Base-by-base conservation (phyloP, 2,797 vertebrate species). In the Galagoides demidoff region DNA sequence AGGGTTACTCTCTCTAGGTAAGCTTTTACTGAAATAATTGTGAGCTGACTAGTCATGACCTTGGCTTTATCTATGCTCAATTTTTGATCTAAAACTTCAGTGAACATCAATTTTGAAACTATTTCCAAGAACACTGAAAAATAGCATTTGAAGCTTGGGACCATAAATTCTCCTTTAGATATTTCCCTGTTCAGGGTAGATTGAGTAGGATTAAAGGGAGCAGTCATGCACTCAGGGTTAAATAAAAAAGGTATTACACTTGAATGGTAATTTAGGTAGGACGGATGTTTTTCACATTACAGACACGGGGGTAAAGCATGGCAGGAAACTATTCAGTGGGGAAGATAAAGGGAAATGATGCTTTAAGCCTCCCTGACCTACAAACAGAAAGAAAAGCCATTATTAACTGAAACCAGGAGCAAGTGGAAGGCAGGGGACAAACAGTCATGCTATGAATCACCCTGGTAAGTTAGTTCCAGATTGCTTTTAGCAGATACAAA, bases 11-110 rank as follows among this genome's bases (percentile, higher is more conserved):
- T 94, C 92, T 85, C 45, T 66, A 66, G 89, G 82, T 95, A 83
- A 63, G 87, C 94, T 95, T 97, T 97, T 81, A 96, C 34, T 88
- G 88, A 96, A 97, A 97, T 97, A 83, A 97, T 96, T 97, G 73
- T 95, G 76, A 84, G 70, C 96, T 93, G 92, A 63, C 61, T 96
- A 85, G 85, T 96, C 77, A 91, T 85, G 87, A 97, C 95, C 95
- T 97, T 97, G 89, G 89, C 73, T 95, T 97, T 97, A 86, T 96
- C 85, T 77, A 37, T 68, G 77, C 90, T 88, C 94, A 79, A 29
- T 97, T 97, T 97, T 86, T 97, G 87, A 95, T 93, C 92, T 95
- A 97, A 97, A 97, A 85, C 95, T 98, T 97, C 29, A 66, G 49
- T 89, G 89, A 97, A 89, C 79, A 85, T 92, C 88, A 96, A 96